Conservation (phyloP, 37 sponge, comb jelly and placozoan genomes). For the Halichondria panicea region DNA sequence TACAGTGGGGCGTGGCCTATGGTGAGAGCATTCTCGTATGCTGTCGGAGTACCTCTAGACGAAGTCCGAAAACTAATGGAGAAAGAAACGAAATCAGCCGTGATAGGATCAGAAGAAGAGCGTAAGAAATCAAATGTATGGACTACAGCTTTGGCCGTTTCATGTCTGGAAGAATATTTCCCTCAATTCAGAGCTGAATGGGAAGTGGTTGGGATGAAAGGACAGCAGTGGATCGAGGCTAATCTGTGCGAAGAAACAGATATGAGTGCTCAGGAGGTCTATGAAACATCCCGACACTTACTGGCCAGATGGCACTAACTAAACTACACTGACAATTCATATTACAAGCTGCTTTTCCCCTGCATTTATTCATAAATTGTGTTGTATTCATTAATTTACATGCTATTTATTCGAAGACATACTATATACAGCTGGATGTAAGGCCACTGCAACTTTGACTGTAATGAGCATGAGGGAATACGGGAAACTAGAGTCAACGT, state of each 20-base stretch:
- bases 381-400: too few relatives aligned
- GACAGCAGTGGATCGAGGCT: slow-evolving; percentile 36
- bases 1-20: slow-evolving; percentile 54
- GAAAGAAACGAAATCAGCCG: background rate
- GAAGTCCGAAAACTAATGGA: slow-evolving; percentile 30
- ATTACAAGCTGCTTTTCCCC: too few relatives aligned
- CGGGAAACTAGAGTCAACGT: too few relatives aligned
- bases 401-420: too few relatives aligned
- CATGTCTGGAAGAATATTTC: slow-evolving; percentile 47
- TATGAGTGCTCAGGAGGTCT: too few relatives aligned
- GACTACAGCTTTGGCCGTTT: slow-evolving; percentile 51
- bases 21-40: slow-evolving; percentile 41
- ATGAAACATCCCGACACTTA: too few relatives aligned
- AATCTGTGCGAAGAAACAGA: slow-evolving; percentile 23
- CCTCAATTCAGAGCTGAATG: slow-evolving; percentile 30
- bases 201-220: slow-evolving; percentile 43
- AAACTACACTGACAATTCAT: too few relatives aligned
- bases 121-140: slow-evolving; percentile 31
- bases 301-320: too few relatives aligned
- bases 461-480: too few relatives aligned
- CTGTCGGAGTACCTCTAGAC: slow-evolving; percentile 41
- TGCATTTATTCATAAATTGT: too few relatives aligned
- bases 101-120: background rate
- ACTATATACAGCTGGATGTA: too few relatives aligned
- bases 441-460: too few relatives aligned